Evolutionary conservation across 2,797 vertebrate genomes (phyloP).

Genomic region (Clamator glandarius): DNA sequence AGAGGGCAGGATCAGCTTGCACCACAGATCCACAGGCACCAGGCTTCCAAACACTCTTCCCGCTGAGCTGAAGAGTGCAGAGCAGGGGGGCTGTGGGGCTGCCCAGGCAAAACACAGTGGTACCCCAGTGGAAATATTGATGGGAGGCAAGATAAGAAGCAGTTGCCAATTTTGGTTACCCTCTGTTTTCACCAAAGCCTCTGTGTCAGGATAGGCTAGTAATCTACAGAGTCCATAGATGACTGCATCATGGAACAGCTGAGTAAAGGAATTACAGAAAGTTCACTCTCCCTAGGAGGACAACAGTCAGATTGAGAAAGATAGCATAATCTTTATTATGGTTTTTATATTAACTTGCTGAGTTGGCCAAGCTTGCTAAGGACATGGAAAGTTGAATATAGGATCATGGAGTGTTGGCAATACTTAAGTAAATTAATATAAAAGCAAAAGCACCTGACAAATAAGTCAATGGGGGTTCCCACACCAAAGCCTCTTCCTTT

Average conservation of each 20-base stretch:
- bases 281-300: not conserved
- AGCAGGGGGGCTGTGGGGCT: not conserved
- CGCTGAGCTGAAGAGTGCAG: not conserved
- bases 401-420: not conserved
- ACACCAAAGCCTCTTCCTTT: not conserved
- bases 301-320: not conserved
- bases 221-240: not conserved
- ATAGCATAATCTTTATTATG: conserved; percentile 36
- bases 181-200: not conserved
- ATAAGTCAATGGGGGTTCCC: not conserved
- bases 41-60: not conserved
- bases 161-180: not conserved
- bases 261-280: not conserved
- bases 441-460: not conserved
- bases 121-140: not conserved
- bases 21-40: not conserved
- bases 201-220: not conserved
- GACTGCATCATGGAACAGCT: not conserved
- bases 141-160: not conserved
- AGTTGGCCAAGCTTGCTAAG: not conserved
- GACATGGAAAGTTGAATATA: fast-evolving
- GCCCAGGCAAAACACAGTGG: not conserved
- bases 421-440: not conserved
- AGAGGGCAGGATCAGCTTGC: not conserved
- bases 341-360: conserved; percentile 36